These are phyloP conservation scores for Pachymerium ferrugineum DNA, from an alignment of 2,888 invertebrate species.

Conservation along the genomic window DNA sequence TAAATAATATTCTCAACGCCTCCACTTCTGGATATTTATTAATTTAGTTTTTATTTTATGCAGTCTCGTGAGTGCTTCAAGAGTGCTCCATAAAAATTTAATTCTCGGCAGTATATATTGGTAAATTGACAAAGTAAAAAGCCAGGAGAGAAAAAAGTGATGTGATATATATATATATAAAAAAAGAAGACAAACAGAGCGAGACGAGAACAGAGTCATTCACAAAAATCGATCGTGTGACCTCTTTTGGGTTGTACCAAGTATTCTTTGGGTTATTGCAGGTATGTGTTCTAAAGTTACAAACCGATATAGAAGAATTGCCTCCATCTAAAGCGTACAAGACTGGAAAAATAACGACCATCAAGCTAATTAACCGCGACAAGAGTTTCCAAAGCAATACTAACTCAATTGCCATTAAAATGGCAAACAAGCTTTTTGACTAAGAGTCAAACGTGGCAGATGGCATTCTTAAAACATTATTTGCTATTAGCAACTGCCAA, in stretches of 20 bases:
- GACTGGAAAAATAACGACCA: too few species aligned
- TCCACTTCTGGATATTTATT: background rate
- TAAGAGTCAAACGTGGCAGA: too few species aligned
- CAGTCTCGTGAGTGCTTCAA: background rate
- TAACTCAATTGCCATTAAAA: too few species aligned
- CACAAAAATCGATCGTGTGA: constrained; percentile 25
- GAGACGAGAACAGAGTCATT: constrained; percentile 25
- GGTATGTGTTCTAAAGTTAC: background rate
- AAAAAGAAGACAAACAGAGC: constrained; percentile 24
- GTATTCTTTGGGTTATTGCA: constrained; percentile 17
- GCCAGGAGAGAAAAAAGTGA: background rate
- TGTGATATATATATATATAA: background rate
- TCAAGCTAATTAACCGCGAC: too few species aligned
- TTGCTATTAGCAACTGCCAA: too few species aligned
- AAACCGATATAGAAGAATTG: background rate
- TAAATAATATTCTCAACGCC: too few species aligned
- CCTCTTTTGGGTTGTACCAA: constrained; percentile 27
- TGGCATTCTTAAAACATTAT: too few species aligned
- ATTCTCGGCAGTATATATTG: background rate
- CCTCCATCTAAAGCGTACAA: too few species aligned
- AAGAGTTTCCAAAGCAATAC: too few species aligned
- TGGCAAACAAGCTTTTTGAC: too few species aligned
- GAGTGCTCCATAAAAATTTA: background rate
- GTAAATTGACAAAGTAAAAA: constrained; percentile 17
- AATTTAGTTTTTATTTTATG: background rate